Conservation (phyloP, 1,140 invertebrate species). For the Berghia stephanieae region DNA sequence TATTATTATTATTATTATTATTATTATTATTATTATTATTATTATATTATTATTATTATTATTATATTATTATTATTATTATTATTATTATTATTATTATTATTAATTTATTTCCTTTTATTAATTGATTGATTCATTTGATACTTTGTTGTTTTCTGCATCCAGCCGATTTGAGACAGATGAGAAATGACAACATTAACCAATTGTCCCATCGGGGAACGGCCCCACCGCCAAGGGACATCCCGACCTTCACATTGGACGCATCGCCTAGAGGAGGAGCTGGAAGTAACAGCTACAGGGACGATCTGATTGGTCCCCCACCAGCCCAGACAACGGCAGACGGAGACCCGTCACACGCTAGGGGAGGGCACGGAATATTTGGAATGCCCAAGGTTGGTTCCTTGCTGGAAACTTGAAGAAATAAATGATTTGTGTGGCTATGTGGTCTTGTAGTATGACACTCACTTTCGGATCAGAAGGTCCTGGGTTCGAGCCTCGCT, state of each 20-base stretch:
- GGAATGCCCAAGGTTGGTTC: conserved; percentile 59
- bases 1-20: no score
- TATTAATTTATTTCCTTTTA: no score
- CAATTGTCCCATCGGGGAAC: background rate
- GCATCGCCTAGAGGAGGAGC: background rate
- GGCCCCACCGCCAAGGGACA: background rate
- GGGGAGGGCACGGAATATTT: conserved; percentile 67
- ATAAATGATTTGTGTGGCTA: no score
- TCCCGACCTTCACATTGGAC: background rate
- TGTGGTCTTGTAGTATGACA: no score
- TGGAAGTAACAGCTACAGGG: conserved; percentile 39
- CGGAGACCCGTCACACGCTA: conserved; percentile 55
- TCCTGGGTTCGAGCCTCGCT: no score
- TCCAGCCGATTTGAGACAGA: conserved; percentile 52
- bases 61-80: no score
- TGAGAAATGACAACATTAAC: conserved; percentile 37
- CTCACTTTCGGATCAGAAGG: no score
- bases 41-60: no score
- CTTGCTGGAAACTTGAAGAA: no score
- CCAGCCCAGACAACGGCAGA: conserved; percentile 48
- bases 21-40: no score
- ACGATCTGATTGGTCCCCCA: conserved; percentile 48
- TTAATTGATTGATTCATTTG: no score
- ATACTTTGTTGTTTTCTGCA: background rate
- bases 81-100: no score